phyloP scores from a whole-genome alignment of 2,888 invertebrate genomes.

The Cataglyphis cursor region DNA sequence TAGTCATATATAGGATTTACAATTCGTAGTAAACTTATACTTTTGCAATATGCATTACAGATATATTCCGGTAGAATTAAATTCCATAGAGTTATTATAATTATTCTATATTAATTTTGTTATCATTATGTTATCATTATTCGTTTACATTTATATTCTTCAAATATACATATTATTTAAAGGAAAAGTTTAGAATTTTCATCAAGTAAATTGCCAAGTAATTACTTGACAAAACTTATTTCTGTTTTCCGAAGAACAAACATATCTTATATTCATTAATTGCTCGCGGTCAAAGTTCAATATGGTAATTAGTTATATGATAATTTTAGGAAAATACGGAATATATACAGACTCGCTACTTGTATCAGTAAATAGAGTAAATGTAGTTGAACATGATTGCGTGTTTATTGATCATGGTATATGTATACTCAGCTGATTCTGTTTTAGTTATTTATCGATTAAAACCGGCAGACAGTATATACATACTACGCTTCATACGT shows the following conservation, averaged over 20 bases:
- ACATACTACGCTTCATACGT: not conserved
- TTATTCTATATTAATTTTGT: not conserved
- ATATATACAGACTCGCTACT: slow-evolving; percentile 1
- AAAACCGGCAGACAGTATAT: not conserved
- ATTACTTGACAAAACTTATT: not conserved
- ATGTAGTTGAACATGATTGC: slow-evolving; percentile 15
- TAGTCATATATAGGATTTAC: not conserved
- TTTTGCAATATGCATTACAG: not conserved
- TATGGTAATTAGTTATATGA: not conserved
- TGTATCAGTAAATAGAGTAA: slow-evolving; percentile 4
- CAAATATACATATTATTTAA: not conserved
- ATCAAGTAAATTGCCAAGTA: not conserved
- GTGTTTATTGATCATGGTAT: slow-evolving; percentile 29
- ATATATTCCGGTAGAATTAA: slow-evolving; percentile 7
- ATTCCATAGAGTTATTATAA: not conserved
- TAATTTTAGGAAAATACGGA: not conserved
- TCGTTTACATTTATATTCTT: not conserved
- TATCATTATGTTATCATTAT: not conserved
- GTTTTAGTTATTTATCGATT: slow-evolving; percentile 29
- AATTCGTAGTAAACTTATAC: not conserved
- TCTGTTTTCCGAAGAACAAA: not conserved
- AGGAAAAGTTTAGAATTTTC: not conserved
- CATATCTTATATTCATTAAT: not conserved
- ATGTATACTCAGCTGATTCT: not conserved
- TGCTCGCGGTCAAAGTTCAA: not conserved